phyloP scores from a whole-genome alignment of 2,888 invertebrate genomes.

The Acanthococcus lagerstroemiae region DNA sequence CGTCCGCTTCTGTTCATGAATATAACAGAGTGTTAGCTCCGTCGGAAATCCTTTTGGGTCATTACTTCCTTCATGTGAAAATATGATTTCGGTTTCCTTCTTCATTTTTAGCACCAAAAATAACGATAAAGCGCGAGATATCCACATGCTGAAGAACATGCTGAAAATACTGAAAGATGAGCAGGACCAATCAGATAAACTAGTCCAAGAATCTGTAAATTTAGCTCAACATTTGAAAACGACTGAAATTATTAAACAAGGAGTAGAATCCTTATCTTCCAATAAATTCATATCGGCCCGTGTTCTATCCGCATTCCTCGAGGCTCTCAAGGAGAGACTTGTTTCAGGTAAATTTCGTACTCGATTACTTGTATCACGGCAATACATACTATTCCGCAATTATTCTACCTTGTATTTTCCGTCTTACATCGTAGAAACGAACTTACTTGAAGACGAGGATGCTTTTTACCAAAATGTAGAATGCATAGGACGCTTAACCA shows the following conservation, averaged over 20 bases:
- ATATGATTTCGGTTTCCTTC: slow-evolving; percentile 12
- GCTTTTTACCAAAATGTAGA: slow-evolving; percentile 10
- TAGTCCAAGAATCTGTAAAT: slow-evolving; percentile 47
- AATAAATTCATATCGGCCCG: slow-evolving; percentile 55
- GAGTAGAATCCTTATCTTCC: slow-evolving; percentile 57
- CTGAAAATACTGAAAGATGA: slow-evolving; percentile 55
- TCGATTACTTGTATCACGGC: neutral
- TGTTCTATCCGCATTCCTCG: slow-evolving; percentile 47
- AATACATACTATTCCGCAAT: neutral
- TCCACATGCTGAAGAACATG: slow-evolving; percentile 71
- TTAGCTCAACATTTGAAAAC: slow-evolving; percentile 58
- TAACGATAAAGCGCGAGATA: slow-evolving; percentile 74
- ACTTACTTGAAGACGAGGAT: slow-evolving; percentile 13
- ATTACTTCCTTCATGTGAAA: no score
- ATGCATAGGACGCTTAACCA: slow-evolving; percentile 14
- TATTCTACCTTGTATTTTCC: no score
- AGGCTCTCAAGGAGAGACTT: slow-evolving; percentile 21
- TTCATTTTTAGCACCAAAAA: slow-evolving; percentile 59
- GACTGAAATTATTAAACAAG: slow-evolving; percentile 58
- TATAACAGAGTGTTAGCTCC: neutral
- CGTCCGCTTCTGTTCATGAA: slow-evolving; percentile 1
- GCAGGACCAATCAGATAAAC: slow-evolving; percentile 45
- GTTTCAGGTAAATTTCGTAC: neutral
- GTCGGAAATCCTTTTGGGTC: no score
- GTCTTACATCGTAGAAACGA: slow-evolving; percentile 6